Base-by-base conservation (phyloP, 2,888 invertebrate genomes). In the Ormyrus labotus region DNA sequence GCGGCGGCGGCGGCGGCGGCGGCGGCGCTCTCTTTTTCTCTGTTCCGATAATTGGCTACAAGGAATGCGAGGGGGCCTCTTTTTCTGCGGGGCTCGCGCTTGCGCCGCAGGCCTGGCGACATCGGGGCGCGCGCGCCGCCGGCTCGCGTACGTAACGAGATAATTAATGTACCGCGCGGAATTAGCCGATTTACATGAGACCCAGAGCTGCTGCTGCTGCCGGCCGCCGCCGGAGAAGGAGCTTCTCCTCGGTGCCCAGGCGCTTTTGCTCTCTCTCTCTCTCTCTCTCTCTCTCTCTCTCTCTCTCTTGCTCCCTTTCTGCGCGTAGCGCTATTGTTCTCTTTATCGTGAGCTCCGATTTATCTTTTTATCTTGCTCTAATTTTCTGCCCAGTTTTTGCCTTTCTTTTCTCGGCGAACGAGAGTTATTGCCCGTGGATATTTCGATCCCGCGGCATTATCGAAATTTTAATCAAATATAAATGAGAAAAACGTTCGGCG, bases 171-270 rank as follows among this genome's bases (percentile, higher is more conserved):
- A 84, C 85, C 84, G 81, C 84, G 85, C 84, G 86, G 88, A 88
- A 88, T 88, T 88, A 88, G 87, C 86, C 87, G 87, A 88, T 88
- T 88, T 88, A 88, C 88, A 88, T 88, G 86, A 86, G 84, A 81
- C 81, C 75, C 72, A 19, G 48, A 6, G 64, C 6, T n/a, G 57
- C 61, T 34, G 34, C 34, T 34, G 19, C 19, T 19, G 34, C 34
- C 34, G 34, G 34, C 34, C 34, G 34, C 34, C 34, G 6, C 13
- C 51, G 72, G n/a, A 63, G 64, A 64, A 51, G 68, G 53, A 48
- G 19, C 47, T 45, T 47, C 13, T 58, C 68, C 55, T 8, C 63
- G 65, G 9, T 57, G 63, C 50, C 45, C 19, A 34, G 34, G 34
- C 34, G 34, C 34, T 34, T 34, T 34, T 34, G 7, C 6, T 53